Base-by-base conservation (phyloP, 2,797 vertebrate genomes). In the Clarias laeviceps region DNA sequence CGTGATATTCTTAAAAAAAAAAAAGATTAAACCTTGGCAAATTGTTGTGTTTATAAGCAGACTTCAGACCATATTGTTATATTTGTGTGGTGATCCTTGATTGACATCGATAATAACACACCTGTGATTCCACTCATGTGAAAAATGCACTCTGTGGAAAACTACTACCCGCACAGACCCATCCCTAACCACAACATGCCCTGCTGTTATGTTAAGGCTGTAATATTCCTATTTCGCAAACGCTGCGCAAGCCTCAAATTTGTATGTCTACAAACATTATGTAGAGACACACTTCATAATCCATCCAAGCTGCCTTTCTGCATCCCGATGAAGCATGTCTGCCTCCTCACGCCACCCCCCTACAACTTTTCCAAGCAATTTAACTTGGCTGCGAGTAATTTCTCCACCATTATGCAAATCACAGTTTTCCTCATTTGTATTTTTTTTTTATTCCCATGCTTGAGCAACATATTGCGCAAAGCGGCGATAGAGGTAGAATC, bases 381-480 rank as follows among this genome's bases (percentile, higher is more conserved):
- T 87, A 87, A 88, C 86, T n/a, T 50, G 86, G 78, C 81, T 62
- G 40, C 14, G 20, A 82, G 65, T 74, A 81, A 84, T 72, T 80
- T 85, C 76, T 82, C 80, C 32, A 80, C 82, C 62, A 88, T 90
- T 85, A 89, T 84, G 88, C 74, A 82, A 90, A 87, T 88, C 64
- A 68, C 34, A 40, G 61, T 11, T 3, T 86, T 77, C 88, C 62
- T 57, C 65, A 18, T 11, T 81, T 83, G n/a, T n/a, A n/a, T n/a
- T 37, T 77, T 87, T 77, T 90, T 68, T 50, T 72, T 27, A 45
- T 37, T 79, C 68, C 29, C 87, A 83, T 85, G 87, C 84, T 86
- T 32, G 56, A 62, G 59, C 45, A 82, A 80, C 70, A 84, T 65
- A 86, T 82, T 40, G 64, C 84, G 69, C 32, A 54, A 40, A 86